Evolutionary conservation across 2,888 invertebrate genomes (phyloP), one percentile per base, ranked within the genome.

Genomic region (Sminthurinus aureus): DNA sequence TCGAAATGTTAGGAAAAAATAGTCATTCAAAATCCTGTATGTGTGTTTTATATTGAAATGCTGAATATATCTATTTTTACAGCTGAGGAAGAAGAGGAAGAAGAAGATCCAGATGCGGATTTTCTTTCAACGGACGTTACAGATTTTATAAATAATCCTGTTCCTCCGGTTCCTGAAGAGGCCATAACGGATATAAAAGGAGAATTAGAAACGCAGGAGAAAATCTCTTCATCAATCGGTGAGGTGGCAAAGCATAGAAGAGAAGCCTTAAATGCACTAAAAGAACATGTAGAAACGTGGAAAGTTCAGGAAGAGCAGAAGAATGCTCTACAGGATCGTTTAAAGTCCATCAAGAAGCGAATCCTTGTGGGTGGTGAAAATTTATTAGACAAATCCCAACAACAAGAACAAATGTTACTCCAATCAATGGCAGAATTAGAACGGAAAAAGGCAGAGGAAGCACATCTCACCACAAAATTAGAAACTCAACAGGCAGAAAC

Each of bases 361-460:
- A 97, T 99, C 82, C 93, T 99, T 26, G 96, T 99, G 0, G 99
- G 99, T 0, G 99, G 99, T 0, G 99, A 98, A 91, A 99, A 99
- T 91, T 92, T 99, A 11, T 92, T 99, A 86, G 99, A 99, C 90
- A 98, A 98, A 90, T 98, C 98, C 0, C 97, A 98, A 90, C 94
- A 96, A 0, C 99, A 99, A 90, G 95, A 98, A 83, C 92, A 94
- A 84, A 92, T 99, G 82, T 92, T 99, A 79, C 97, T 97, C 88
- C 96, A 96, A 85, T 96, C 97, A 0, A 94, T 96, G 18, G 91
- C 93, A 22, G 96, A 97, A 90, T 91, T 97, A 77, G 95, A 96
- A 89, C 93, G 93, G 85, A 94, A 95, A 86, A 84, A 85, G 38
- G 86, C 86, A 38, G 86, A 86, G 74, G 97, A 98, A 90, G 94